Base-by-base conservation (phyloP, 2,113 vertebrate species). In the Periophthalmus modestus region DNA sequence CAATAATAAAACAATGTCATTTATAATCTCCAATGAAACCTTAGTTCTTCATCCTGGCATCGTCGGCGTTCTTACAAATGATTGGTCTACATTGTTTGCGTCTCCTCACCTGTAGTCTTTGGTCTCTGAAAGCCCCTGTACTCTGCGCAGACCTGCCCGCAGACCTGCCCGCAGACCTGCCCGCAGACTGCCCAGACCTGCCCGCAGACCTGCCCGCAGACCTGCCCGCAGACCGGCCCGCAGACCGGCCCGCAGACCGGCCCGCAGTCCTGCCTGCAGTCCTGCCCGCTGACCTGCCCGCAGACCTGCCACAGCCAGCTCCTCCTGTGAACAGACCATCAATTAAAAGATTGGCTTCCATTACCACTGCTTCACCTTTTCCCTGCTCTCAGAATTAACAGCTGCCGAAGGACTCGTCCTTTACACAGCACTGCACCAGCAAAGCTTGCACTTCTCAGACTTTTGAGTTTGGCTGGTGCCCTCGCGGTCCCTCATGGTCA, bases 281-380 rank as follows among this genome's bases (percentile, higher is more conserved):
- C 28, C 7, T 43, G 10, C 39, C n/a, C 19, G 6, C 52, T 1
- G 13, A 24, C 39, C 61, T 73, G 21, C n/a, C n/a, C 21, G 33
- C 18, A 68, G 24, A 16, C 18, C 34, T 66, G 58, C 73, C 67
- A 33, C 67, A 16, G n/a, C 28, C 68, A 46, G 66, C 71, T 43
- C 68, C 59, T 23, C 72, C 68, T 71, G 66, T 46, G 54, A 57
- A 85, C 66, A 70, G 63, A 59, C 68, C 73, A 82, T 83, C 81
- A 85, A 78, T 89, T 87, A 85, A 84, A 85, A 82, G 72, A 80
- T 85, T 80, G 80, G 80, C 75, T 71, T 63, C 76, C 18, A 57
- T 75, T 85, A 68, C 63, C 66, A 76, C 70, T n/a, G 34, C 47
- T 69, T 88, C 76, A 82, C 83, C 83, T 81, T 88, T 71, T 65